These are phyloP conservation scores for Liasis olivaceus DNA, from an alignment of 2,797 vertebrate species.

Conservation along the genomic window DNA sequence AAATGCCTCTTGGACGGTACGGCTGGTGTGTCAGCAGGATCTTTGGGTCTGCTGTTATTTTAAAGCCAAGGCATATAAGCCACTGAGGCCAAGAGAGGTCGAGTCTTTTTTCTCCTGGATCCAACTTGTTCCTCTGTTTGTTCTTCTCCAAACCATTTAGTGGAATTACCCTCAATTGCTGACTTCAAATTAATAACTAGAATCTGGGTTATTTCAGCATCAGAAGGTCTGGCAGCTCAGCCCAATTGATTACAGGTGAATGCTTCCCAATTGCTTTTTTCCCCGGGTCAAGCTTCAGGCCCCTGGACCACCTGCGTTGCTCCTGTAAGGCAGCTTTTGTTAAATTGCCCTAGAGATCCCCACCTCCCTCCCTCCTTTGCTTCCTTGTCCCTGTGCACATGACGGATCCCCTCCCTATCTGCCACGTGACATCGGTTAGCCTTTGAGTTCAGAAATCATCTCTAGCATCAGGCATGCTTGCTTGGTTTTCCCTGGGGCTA, in stretches of 20 bases:
- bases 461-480: constrained; percentile 4
- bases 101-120: constrained; percentile 32
- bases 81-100: constrained; percentile 4
- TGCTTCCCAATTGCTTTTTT: constrained; percentile 24
- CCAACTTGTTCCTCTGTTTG: constrained; percentile 16
- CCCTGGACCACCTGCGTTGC: constrained; percentile 68
- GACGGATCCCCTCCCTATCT: background rate
- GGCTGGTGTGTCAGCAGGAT: constrained; percentile 15
- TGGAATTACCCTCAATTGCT: constrained; percentile 44
- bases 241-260: constrained; percentile 23
- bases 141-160: constrained; percentile 29
- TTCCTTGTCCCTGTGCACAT: background rate
- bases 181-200: constrained; percentile 54
- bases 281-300: constrained; percentile 16
- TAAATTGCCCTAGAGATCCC: constrained; percentile 52
- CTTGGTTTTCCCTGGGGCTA: background rate
- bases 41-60: constrained; percentile 32
- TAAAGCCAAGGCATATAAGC: constrained; percentile 34
- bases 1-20: constrained; percentile 33
- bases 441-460: background rate
- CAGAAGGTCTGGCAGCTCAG: constrained; percentile 13
- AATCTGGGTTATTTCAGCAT: constrained; percentile 50
- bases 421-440: background rate
- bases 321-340: constrained; percentile 50
- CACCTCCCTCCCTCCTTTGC: constrained; percentile 25